These are phyloP conservation scores for Rallus limicola DNA, from an alignment of 2,113 vertebrate species.

Conservation along the genomic window DNA sequence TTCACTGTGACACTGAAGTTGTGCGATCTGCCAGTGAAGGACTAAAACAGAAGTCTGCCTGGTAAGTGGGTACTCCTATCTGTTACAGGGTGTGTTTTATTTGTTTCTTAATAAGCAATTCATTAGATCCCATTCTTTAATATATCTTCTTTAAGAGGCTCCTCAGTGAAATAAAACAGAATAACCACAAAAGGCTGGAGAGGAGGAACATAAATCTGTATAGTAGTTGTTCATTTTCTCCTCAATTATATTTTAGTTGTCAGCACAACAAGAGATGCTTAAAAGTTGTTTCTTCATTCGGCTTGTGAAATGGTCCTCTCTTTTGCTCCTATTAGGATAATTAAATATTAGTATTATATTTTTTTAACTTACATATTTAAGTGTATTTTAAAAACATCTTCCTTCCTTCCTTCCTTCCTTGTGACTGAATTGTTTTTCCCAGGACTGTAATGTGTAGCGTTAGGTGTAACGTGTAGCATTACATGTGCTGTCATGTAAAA, in stretches of 20 bases:
- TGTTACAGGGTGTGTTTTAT: background rate
- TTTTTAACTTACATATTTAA: too few relatives aligned
- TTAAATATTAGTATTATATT: background rate
- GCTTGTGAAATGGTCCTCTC: background rate
- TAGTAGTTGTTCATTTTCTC: background rate
- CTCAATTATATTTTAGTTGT: background rate
- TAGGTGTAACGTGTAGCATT: background rate
- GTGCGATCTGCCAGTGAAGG: background rate
- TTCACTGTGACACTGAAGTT: background rate
- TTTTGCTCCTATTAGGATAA: background rate
- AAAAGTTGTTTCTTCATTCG: too few relatives aligned
- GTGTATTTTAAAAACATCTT: background rate
- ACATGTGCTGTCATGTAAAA: background rate
- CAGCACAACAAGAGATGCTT: background rate
- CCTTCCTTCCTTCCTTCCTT: background rate
- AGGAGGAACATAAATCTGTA: background rate
- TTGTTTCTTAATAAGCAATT: background rate
- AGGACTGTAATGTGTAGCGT: background rate
- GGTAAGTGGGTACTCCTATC: background rate
- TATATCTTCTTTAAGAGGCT: background rate
- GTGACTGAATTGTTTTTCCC: background rate
- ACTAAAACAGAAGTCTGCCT: background rate
- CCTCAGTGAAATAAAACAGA: background rate
- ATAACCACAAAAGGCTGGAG: background rate
- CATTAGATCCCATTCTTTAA: background rate